A percentile compares a stretch with the other conserved stretches of the same genome.
phyloP scores from a whole-genome alignment of 2,113 vertebrate genomes.

The Lepisosteus osseus region DNA sequence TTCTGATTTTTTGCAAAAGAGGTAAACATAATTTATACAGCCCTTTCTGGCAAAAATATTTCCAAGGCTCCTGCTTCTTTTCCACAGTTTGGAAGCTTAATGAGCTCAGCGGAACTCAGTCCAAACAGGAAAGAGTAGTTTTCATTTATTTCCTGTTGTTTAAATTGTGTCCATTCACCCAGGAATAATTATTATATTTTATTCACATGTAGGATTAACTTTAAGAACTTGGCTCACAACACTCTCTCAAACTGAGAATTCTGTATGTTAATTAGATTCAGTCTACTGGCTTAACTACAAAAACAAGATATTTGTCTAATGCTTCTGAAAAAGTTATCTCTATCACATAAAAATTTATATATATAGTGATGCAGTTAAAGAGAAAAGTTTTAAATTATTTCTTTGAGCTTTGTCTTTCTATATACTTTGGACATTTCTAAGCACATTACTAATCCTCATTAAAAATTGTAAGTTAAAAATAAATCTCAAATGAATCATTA shows the following conservation, averaged over 20 bases:
- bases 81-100: too few relatives aligned
- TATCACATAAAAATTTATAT: too few relatives aligned
- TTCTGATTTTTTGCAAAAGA: background rate
- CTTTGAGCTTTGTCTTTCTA: too few relatives aligned
- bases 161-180: slow-evolving; percentile 3
- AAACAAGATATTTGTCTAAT: slow-evolving; percentile 5
- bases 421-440: too few relatives aligned
- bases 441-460: too few relatives aligned
- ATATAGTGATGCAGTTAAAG: too few relatives aligned
- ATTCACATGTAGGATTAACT: slow-evolving; percentile 15
- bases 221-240: slow-evolving; percentile 4
- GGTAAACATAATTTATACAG: background rate
- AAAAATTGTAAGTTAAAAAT: too few relatives aligned
- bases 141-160: slow-evolving; percentile 15
- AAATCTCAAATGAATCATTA: too few relatives aligned
- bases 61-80: background rate
- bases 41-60: background rate
- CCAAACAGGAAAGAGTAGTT: background rate
- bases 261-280: slow-evolving; percentile 13
- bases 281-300: slow-evolving; percentile 14
- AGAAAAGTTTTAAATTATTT: too few relatives aligned
- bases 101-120: too few relatives aligned
- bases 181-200: slow-evolving; percentile 17
- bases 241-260: slow-evolving; percentile 5
- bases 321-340: too few relatives aligned